A percentile compares a stretch with the other conserved stretches of the same genome.
Evolutionary conservation across 2,797 vertebrate genomes (phyloP).

Genomic region (Pteronotus mesoamericanus): DNA sequence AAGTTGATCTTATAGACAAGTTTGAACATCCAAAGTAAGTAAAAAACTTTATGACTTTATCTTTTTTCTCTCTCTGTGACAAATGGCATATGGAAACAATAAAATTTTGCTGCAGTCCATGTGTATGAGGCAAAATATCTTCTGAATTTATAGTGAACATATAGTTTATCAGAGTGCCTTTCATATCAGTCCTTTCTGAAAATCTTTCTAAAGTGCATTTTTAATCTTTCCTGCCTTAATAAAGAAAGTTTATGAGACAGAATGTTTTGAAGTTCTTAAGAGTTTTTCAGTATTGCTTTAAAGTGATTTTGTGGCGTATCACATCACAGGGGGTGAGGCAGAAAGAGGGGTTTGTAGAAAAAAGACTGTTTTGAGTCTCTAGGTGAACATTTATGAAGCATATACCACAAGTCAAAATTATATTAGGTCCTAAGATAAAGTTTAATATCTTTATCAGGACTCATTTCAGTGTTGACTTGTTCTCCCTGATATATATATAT

Average conservation of each 20-base stretch:
- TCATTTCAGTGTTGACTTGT: background rate
- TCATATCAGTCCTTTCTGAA: background rate
- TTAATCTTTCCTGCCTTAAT: background rate
- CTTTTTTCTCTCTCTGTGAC: background rate
- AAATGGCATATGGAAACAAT: background rate
- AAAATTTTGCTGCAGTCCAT: background rate
- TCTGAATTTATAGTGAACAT: conserved; percentile 38
- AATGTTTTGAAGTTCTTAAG: background rate
- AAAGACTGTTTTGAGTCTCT: background rate
- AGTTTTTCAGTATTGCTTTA: background rate
- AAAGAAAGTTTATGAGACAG: background rate
- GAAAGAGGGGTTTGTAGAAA: background rate
- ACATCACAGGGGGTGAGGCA: background rate
- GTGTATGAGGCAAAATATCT: conserved; percentile 24
- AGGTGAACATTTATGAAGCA: background rate
- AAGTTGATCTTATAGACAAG: conserved; percentile 89
- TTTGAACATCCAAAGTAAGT: conserved; percentile 94
- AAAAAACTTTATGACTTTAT: background rate
- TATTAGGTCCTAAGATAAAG: background rate
- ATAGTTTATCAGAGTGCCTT: background rate
- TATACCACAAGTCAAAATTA: background rate
- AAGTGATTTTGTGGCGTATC: background rate
- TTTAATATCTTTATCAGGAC: background rate
- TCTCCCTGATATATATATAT: background rate
- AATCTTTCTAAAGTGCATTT: background rate